Conservation (phyloP, 2,113 vertebrate genomes). For the Nyctibius bracteatus region DNA sequence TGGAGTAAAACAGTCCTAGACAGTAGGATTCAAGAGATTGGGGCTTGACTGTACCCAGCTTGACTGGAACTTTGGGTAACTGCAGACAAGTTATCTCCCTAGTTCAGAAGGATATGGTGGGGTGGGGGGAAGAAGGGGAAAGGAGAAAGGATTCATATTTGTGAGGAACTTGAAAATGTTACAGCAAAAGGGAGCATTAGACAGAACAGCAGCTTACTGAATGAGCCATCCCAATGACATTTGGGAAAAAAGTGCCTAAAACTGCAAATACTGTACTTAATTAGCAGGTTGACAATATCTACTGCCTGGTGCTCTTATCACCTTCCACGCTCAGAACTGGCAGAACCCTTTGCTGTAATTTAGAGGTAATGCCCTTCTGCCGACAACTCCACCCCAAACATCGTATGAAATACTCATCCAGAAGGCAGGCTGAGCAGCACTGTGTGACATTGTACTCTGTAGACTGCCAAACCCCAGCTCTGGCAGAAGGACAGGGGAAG, state of each 20-base stretch:
- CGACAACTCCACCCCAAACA: neutral
- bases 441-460: neutral
- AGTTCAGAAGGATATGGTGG: neutral
- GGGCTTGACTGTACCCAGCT: neutral
- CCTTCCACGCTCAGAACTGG: neutral
- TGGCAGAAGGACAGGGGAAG: neutral
- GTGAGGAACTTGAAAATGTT: neutral
- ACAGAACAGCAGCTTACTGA: neutral
- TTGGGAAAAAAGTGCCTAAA: neutral
- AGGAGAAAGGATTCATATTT: neutral
- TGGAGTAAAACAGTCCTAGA: neutral
- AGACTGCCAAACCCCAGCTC: neutral
- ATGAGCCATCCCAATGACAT: neutral
- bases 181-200: neutral
- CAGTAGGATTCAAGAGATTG: neutral
- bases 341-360: neutral
- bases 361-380: neutral
- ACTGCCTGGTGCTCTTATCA: neutral
- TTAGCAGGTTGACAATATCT: neutral
- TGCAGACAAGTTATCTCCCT: neutral
- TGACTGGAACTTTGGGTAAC: neutral
- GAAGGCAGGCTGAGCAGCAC: neutral
- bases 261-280: neutral
- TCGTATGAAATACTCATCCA: neutral
- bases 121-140: neutral